phyloP scores from a whole-genome alignment of 1,140 invertebrate species.

The Proctacanthus coquilletti region DNA sequence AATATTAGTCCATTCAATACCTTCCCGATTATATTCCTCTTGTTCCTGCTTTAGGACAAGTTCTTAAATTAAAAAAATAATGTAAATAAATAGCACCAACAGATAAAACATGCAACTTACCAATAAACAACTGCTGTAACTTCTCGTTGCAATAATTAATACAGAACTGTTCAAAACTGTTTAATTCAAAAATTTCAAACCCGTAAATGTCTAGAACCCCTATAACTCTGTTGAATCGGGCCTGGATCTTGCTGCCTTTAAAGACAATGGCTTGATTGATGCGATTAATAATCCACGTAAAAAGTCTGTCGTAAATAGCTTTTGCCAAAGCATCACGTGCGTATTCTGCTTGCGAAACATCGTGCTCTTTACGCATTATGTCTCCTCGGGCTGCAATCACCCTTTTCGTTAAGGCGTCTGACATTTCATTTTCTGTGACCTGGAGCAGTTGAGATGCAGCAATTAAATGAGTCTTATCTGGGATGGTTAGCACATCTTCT shows the following conservation, averaged over 20 bases:
- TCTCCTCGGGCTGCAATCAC: conserved; percentile 88
- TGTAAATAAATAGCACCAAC: not conserved
- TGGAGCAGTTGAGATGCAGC: conserved; percentile 53
- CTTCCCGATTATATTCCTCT: conserved; percentile 84
- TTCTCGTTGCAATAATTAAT: conserved; percentile 98
- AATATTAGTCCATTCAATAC: conserved; percentile 80
- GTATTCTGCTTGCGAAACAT: conserved; percentile 66
- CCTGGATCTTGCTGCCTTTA: conserved; percentile 22
- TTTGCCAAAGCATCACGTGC: conserved; percentile 90
- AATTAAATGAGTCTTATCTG: conserved; percentile 39
- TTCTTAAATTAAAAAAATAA: no score
- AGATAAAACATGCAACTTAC: conserved; percentile 34
- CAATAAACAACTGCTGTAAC: conserved; percentile 89
- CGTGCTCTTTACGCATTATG: conserved; percentile 85
- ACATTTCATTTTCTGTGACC: conserved; percentile 56
- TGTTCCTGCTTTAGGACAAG: conserved; percentile 91
- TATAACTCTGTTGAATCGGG: conserved; percentile 58
- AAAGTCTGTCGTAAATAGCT: conserved; percentile 82
- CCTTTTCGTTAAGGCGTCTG: conserved; percentile 61
- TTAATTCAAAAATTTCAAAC: conserved; percentile 91
- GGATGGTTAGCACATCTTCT: conserved; percentile 52
- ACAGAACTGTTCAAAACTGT: conserved; percentile 89
- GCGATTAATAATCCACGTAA: conserved; percentile 79
- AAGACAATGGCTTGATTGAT: conserved; percentile 68
- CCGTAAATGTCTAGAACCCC: conserved; percentile 95